Conservation (phyloP, 2,797 vertebrate genomes). For the Parambassis ranga region DNA sequence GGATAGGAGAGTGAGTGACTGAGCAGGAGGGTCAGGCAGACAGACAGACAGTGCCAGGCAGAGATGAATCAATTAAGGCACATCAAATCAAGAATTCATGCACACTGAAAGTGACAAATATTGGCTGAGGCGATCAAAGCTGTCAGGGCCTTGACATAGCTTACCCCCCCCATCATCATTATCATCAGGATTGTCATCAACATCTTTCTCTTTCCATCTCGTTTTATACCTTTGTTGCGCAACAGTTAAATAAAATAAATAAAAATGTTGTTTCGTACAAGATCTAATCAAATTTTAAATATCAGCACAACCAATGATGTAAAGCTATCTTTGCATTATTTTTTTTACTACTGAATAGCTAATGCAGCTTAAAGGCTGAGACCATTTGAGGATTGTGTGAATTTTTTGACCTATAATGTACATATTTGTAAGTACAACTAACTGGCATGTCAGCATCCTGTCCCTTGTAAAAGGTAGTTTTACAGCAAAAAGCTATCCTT, state of each 20-base stretch:
- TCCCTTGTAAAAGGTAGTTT: constrained; percentile 22
- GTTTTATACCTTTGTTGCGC: too few relatives aligned
- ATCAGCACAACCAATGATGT: too few relatives aligned
- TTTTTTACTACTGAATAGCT: too few relatives aligned
- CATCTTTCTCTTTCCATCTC: constrained; percentile 10
- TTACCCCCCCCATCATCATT: constrained; percentile 43
- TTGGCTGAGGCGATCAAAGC: constrained; percentile 75
- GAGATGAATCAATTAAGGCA: constrained; percentile 94
- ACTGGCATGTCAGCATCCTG: neutral
- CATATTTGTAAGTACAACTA: constrained; percentile 1
- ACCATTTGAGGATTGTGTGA: neutral
- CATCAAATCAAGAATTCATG: constrained; percentile 96
- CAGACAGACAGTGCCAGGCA: constrained; percentile 83
- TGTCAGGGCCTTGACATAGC: constrained; percentile 60
- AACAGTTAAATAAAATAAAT: too few relatives aligned
- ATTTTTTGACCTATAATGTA: neutral
- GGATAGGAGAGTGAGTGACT: neutral
- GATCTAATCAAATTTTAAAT: too few relatives aligned
- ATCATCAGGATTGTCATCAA: constrained; percentile 29
- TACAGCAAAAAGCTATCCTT: constrained; percentile 39
- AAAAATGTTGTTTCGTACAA: too few relatives aligned
- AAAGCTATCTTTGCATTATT: neutral
- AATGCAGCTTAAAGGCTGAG: too few relatives aligned
- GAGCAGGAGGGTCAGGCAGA: constrained; percentile 52
- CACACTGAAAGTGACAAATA: constrained; percentile 92